A percentile compares a stretch with the other conserved stretches of the same genome.
Evolutionary conservation across 2,888 invertebrate genomes (phyloP).

Genomic region (Lepidocyrtoides sp.): DNA sequence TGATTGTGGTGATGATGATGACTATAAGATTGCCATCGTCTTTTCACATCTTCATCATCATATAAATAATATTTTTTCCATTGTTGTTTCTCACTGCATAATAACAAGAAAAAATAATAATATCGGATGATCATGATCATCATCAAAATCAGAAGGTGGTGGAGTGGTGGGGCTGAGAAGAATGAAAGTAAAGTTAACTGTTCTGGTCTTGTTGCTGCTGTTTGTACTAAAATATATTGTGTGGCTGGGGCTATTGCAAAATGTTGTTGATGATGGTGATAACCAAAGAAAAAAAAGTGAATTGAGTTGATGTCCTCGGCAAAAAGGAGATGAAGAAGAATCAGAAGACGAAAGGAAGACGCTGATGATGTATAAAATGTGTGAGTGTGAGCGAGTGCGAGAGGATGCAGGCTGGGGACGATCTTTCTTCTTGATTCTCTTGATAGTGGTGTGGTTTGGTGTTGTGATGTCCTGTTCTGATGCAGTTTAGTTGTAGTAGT

Average conservation of each 20-base stretch:
- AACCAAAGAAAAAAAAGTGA: slow-evolving; percentile 64
- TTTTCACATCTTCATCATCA: background rate
- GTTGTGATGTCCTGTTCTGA: slow-evolving; percentile 9
- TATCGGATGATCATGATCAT: slow-evolving; percentile 7
- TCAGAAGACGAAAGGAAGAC: slow-evolving; percentile 76
- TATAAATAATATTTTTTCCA: background rate
- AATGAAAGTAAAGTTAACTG: slow-evolving; percentile 70
- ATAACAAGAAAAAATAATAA: slow-evolving; percentile 1
- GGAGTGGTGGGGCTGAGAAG: background rate
- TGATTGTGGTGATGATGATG: background rate
- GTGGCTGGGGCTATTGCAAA: slow-evolving; percentile 39
- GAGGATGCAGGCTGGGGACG: background rate
- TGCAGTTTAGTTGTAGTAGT: background rate
- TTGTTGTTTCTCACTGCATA: slow-evolving; percentile 39
- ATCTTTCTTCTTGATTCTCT: background rate
- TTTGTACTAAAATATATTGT: background rate
- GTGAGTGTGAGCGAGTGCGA: slow-evolving; percentile 43
- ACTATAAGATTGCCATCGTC: slow-evolving; percentile 16
- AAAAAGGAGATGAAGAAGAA: slow-evolving; percentile 61
- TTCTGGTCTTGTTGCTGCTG: background rate
- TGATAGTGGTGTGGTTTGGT: background rate
- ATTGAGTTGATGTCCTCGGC: slow-evolving; percentile 78
- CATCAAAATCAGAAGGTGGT: background rate
- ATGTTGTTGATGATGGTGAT: slow-evolving; percentile 36
- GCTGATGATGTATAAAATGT: background rate